A percentile compares a stretch with the other conserved stretches of the same genome.
phyloP scores from a whole-genome alignment of 37 sponge, comb jelly and placozoan genomes.

The Spongilla lacustris region DNA sequence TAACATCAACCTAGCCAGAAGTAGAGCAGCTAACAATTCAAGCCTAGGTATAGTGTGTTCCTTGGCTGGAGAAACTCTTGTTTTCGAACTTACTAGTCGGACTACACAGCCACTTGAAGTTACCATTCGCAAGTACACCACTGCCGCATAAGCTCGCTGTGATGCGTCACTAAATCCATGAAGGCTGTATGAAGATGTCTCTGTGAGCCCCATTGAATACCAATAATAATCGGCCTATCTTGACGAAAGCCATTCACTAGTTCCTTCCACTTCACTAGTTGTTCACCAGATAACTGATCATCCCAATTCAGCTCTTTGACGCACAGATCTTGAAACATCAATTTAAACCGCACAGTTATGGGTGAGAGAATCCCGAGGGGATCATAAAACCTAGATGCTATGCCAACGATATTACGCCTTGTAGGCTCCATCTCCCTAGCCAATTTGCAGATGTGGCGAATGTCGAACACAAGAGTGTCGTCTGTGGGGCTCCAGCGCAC shows the following conservation, averaged over 20 bases:
- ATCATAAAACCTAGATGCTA: conserved; percentile 11
- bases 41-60: conserved; percentile 32
- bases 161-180: conserved; percentile 50
- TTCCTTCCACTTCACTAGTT: neutral
- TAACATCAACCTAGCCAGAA: conserved; percentile 20
- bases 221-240: neutral
- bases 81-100: conserved; percentile 18
- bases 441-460: no score
- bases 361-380: conserved; percentile 23
- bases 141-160: conserved; percentile 30
- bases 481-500: no score
- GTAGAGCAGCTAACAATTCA: conserved; percentile 34
- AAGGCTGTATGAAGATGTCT: conserved; percentile 5
- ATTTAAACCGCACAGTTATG: conserved; percentile 13
- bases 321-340: conserved; percentile 16
- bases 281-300: no score
- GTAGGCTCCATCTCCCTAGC: conserved; percentile 6
- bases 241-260: neutral
- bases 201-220: conserved; percentile 7
- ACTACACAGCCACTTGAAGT: neutral
- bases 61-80: conserved; percentile 35
- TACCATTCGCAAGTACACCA: conserved; percentile 21
- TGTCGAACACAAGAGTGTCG: no score
- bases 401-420: neutral
- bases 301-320: neutral